Evolutionary conservation across 2,113 vertebrate genomes (phyloP), one percentile per base, ranked within the genome.

Genomic region (Actinemys pallida): DNA sequence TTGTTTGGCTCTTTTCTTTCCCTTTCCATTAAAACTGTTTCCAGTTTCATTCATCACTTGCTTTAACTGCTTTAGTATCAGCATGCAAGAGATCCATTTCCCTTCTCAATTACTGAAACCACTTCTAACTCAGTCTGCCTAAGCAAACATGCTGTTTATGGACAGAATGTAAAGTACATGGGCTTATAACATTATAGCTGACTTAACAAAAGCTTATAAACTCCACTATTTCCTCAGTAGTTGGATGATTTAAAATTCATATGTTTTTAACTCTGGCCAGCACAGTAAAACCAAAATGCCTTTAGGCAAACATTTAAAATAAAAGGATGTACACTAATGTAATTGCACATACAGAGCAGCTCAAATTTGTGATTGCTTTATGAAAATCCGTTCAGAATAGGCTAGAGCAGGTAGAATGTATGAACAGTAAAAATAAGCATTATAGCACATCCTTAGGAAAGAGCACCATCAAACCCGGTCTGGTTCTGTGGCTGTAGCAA

Each of bases 281-380:
- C 1, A 6, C 0, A 16, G 5, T 25, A 20, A 1, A 84, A 13
- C 1, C 1, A 85, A 85, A 89, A 90, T 0, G 0, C 42, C 94
- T 75, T 39, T 10, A 53, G 65, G 8, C 52, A 82, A 79, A 52
- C 12, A 57, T 72, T 72, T 47, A 1, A 39, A 54, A 24, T 45
- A 42, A 76, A 76, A 13, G 39, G 10, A 5, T 45, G 14, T 45
- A 25, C 39, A 25, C n/a, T 83, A 56, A 14, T 2, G 1, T 76
- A 76, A 72, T 39, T 39, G 65, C 8, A 39, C n/a, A 39, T 39
- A 72, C 65, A 72, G n/a, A 47, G 42, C 25, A 4, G 75, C 42
- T 78, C 24, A 45, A 78, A 78, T 78, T 27, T 78, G 42, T 47
- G 12, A 78, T 14, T 29, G 13, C 47, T 78, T 42, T 47, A 45